Percentiles rank a stretch among this genome's conserved stretches.
Evolutionary conservation across 2,888 invertebrate genomes (phyloP).

Genomic region (Tinea semifulvella): DNA sequence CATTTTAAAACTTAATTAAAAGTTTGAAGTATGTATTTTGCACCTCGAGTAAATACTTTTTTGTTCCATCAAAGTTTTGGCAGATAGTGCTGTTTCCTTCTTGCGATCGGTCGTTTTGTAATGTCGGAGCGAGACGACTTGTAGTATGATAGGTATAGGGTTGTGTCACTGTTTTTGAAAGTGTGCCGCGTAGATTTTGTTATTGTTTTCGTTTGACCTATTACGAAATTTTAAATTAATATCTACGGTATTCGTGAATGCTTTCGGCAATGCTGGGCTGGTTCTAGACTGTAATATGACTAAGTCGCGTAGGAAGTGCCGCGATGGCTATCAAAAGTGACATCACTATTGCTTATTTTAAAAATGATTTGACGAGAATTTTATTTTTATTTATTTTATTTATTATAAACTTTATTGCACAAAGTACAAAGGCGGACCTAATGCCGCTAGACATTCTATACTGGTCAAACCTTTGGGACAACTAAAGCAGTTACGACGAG

Average conservation of each 20-base stretch:
- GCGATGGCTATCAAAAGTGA: slow-evolving; percentile 30
- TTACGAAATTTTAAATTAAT: slow-evolving; percentile 45
- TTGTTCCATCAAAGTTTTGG: slow-evolving; percentile 43
- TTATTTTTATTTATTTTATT: slow-evolving; percentile 20
- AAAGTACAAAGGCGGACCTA: too few species aligned
- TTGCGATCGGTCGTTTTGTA: neutral
- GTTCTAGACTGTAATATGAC: slow-evolving; percentile 23
- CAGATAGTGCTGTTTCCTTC: slow-evolving; percentile 33
- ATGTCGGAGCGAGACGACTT: slow-evolving; percentile 24
- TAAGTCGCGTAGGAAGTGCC: slow-evolving; percentile 35
- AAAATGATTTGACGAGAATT: slow-evolving; percentile 21
- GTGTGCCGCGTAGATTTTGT: slow-evolving; percentile 38
- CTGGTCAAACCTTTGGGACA: too few species aligned
- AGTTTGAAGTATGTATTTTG: slow-evolving; percentile 25
- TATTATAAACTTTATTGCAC: too few species aligned
- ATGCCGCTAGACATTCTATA: too few species aligned
- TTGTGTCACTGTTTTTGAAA: slow-evolving; percentile 39
- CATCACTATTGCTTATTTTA: slow-evolving; percentile 41
- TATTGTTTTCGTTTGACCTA: slow-evolving; percentile 55
- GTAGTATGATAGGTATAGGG: slow-evolving; percentile 25
- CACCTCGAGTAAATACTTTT: slow-evolving; percentile 38
- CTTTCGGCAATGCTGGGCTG: slow-evolving; percentile 29
- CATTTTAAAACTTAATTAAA: slow-evolving; percentile 11
- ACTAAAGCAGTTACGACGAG: too few species aligned
- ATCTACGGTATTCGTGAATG: slow-evolving; percentile 13